These are phyloP conservation scores for Andrena dorsata DNA, from an alignment of 2,888 invertebrate genomes.

Conservation along the genomic window DNA sequence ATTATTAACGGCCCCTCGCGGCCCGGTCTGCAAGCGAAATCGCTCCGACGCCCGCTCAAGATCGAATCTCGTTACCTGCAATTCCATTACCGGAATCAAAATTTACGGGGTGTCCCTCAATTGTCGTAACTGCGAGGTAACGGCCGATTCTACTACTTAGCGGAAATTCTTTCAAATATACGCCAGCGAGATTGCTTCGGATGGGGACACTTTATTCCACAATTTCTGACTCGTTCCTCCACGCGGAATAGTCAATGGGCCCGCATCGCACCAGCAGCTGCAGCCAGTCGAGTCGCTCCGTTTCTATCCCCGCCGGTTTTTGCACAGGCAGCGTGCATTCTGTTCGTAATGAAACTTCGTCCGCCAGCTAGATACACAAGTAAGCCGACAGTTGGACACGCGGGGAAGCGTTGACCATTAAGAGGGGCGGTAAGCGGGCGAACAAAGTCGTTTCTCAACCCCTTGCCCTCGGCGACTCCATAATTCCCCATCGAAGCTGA, in stretches of 20 bases:
- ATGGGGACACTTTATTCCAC: too few species aligned
- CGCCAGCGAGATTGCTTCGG: too few species aligned
- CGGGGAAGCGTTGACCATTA: neutral
- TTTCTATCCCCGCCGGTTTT: neutral
- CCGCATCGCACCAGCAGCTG: too few species aligned
- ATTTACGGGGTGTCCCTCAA: neutral
- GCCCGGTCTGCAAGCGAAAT: neutral
- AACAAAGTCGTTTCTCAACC: slow-evolving; percentile 29
- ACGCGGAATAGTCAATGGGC: too few species aligned
- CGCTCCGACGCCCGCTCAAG: neutral
- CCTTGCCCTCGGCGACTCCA: neutral
- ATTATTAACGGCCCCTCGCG: neutral
- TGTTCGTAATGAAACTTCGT: neutral
- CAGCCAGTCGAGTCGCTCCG: neutral
- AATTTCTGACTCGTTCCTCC: too few species aligned
- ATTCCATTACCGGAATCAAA: neutral
- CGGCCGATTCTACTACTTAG: neutral
- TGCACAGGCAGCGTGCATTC: neutral
- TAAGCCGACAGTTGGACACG: neutral
- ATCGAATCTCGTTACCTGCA: neutral
- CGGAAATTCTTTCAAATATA: neutral
- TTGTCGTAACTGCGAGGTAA: neutral
- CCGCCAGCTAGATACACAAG: neutral
- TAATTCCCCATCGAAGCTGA: slow-evolving; percentile 7
- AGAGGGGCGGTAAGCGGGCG: neutral